These are phyloP conservation scores for Acanthisitta chloris DNA, from an alignment of 2,113 vertebrate genomes.

Conservation along the genomic window DNA sequence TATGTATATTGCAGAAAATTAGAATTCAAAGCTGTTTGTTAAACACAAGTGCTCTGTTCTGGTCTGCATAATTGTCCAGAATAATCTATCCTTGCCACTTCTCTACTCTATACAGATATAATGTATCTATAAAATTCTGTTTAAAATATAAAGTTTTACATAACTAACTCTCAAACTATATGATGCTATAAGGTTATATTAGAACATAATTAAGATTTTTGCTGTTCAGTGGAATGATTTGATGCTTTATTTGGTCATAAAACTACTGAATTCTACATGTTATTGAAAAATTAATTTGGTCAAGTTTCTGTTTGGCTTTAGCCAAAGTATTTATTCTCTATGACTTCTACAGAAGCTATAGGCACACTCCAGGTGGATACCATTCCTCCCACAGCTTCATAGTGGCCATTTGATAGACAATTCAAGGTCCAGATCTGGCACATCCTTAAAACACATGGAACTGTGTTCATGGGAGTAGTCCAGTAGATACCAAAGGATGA, in stretches of 20 bases:
- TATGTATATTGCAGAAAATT: slow-evolving; percentile 71
- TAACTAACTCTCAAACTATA: neutral
- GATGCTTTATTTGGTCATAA: neutral
- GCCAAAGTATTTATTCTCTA: neutral
- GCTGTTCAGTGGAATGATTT: neutral
- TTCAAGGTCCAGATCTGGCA: neutral
- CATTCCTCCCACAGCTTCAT: neutral
- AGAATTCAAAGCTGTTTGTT: slow-evolving; percentile 76
- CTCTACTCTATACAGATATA: slow-evolving; percentile 5
- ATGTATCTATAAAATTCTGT: neutral
- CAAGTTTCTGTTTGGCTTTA: neutral
- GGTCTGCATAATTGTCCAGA: slow-evolving; percentile 67
- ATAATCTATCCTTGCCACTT: slow-evolving; percentile 56
- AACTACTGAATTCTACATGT: neutral
- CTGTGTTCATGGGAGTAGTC: neutral
- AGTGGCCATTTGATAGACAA: neutral
- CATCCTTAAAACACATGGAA: neutral
- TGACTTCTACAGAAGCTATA: neutral
- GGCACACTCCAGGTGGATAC: neutral
- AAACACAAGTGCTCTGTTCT: slow-evolving; percentile 56
- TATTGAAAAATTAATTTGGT: neutral
- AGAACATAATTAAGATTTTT: neutral
- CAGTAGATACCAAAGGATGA: slow-evolving; percentile 15
- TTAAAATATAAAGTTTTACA: neutral
- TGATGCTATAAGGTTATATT: neutral